Evolutionary conservation across 2,888 invertebrate species (phyloP), one percentile per base, ranked within the genome.

Genomic region (Colletes collaris): DNA sequence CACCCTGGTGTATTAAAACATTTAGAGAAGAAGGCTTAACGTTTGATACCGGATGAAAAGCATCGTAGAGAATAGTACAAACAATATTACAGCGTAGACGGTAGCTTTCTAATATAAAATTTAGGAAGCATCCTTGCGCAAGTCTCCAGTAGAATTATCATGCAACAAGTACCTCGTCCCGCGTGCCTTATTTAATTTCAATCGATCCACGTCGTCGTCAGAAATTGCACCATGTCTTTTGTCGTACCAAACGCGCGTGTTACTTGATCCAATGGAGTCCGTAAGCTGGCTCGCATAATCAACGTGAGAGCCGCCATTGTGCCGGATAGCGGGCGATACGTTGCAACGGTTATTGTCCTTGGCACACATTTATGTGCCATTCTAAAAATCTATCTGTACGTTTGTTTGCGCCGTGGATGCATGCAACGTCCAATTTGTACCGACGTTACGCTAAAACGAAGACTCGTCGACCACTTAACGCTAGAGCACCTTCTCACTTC

Each of bases 281-380:
- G 56, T 46, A 13, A 56, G 46, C 19, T 6, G 10, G 7, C 44
- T 46, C 44, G 44, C 62, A 53, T 74, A 67, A 76, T 76, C 67
- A 62, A 66, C 76, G 66, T 66, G 76, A 74, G 66, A 66, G 50
- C 19, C 35, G 10, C 60, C 19, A 66, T 74, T 65, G 60, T 74
- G 35, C 60, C 40, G 55, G 64, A 49, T 66, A 58, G 65, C n/a
- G 49, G 63, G 40, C 46, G 74, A 71, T 66, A 73, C 74, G 10
- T 76, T 55, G 60, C 64, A 60, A 66, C 53, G 66, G 62, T 76
- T 66, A 79, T 70, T 76, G 56, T 52, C 78, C 78, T 69, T 78
- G 78, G 76, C 78, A 64, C 44, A 76, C 59, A 78, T 78, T 69
- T 40, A 46, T 44, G 37, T 55, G 10, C n/a, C 50, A 6, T 56